These are phyloP conservation scores for Euphydryas editha DNA, from an alignment of 2,888 invertebrate genomes.

Conservation along the genomic window DNA sequence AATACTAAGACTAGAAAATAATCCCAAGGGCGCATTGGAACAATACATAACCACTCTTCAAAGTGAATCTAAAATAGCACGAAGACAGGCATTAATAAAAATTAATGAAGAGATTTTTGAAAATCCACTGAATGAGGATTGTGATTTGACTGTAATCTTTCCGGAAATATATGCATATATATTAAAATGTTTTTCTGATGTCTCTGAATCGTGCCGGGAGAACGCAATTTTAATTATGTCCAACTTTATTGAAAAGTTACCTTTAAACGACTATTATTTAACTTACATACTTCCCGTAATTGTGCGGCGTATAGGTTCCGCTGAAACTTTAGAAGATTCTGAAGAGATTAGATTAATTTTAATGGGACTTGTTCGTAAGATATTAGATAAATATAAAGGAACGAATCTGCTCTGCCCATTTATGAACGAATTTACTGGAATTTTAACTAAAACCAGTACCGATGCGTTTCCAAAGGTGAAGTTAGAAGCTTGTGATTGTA, in stretches of 20 bases:
- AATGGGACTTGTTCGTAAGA: constrained; percentile 85
- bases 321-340: constrained; percentile 86
- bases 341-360: constrained; percentile 93
- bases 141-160: constrained; percentile 66
- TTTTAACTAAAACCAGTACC: constrained; percentile 87
- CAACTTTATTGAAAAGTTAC: constrained; percentile 82
- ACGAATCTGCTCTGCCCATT: constrained; percentile 85
- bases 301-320: constrained; percentile 89
- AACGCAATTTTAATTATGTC: constrained; percentile 80
- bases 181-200: constrained; percentile 78
- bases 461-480: constrained; percentile 93
- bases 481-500: constrained; percentile 89
- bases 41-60: constrained; percentile 74
- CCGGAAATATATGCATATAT: constrained; percentile 72
- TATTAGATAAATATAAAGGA: constrained; percentile 86
- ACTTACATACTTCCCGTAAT: constrained; percentile 90
- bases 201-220: constrained; percentile 86
- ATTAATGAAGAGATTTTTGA: constrained; percentile 79
- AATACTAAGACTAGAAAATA: constrained; percentile 58
- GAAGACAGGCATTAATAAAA: constrained; percentile 82
- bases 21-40: constrained; percentile 65
- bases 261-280: constrained; percentile 88
- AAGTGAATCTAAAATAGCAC: constrained; percentile 83
- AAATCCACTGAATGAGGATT: constrained; percentile 61
- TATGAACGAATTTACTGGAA: constrained; percentile 89